A percentile compares a stretch with the other conserved stretches of the same genome.
These are phyloP conservation scores for Drosophila stalkeri DNA, from an alignment of 2,888 invertebrate genomes.

Conservation along the genomic window DNA sequence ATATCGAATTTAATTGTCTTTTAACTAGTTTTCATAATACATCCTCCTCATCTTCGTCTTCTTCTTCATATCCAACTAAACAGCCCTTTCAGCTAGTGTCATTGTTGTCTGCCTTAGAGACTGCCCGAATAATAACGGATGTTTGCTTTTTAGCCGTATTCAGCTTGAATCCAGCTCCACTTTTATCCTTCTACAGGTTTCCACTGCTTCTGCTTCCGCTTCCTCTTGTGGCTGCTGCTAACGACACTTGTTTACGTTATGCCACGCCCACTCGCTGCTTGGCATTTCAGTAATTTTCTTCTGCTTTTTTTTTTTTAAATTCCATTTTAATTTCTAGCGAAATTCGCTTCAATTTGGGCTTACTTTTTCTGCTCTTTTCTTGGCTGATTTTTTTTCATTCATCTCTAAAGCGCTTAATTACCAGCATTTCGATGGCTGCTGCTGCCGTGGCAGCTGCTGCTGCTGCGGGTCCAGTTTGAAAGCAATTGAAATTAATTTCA, in stretches of 20 bases:
- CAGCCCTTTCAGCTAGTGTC: constrained; percentile 14
- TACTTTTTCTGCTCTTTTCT: constrained; percentile 9
- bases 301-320: constrained; percentile 47
- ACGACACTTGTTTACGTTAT: constrained; percentile 65
- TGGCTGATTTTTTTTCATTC: constrained; percentile 8
- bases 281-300: constrained; percentile 31
- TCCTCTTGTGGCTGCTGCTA: constrained; percentile 18
- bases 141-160: constrained; percentile 43
- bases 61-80: background rate
- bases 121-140: constrained; percentile 24
- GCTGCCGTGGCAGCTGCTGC: constrained; percentile 25
- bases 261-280: constrained; percentile 44
- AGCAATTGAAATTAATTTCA: constrained; percentile 56
- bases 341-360: constrained; percentile 32
- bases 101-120: background rate
- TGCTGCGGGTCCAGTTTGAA: constrained; percentile 32
- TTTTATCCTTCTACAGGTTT: constrained; percentile 5
- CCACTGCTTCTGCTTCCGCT: background rate
- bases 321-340: constrained; percentile 72
- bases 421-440: constrained; percentile 67
- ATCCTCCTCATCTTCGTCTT: background rate
- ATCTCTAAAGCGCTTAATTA: constrained; percentile 66
- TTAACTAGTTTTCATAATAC: too few species aligned
- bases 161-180: constrained; percentile 36
- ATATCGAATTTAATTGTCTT: too few species aligned